These are phyloP conservation scores for Hyalella azteca DNA, from an alignment of 2,888 invertebrate genomes.

Conservation along the genomic window DNA sequence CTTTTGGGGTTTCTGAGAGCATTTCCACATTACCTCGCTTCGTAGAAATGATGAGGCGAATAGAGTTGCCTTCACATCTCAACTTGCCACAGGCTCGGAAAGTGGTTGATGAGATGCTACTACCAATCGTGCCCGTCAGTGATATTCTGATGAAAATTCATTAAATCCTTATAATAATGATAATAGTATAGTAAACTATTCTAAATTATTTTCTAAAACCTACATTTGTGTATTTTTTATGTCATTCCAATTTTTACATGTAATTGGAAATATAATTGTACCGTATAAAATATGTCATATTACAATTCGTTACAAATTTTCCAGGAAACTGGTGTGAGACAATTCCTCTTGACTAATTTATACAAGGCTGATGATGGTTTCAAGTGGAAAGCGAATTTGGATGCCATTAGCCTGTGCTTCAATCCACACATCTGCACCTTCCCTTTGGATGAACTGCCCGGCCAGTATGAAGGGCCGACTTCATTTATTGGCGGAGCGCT, in stretches of 20 bases:
- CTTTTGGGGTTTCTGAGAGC: constrained; percentile 61
- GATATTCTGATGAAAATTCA: neutral
- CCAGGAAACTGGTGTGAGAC: constrained; percentile 61
- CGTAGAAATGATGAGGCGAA: constrained; percentile 72
- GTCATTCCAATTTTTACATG: too few species aligned
- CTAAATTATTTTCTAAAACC: too few species aligned
- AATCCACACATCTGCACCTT: constrained; percentile 50
- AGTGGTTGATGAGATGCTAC: constrained; percentile 72
- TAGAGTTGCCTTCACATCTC: constrained; percentile 70
- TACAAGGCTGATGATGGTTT: constrained; percentile 70
- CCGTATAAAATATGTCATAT: too few species aligned
- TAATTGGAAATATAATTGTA: too few species aligned
- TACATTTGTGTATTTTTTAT: too few species aligned
- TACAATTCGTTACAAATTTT: too few species aligned
- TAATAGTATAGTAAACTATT: too few species aligned
- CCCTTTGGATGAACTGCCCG: constrained; percentile 34
- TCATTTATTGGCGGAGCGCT: constrained; percentile 48
- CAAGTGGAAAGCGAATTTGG: constrained; percentile 81
- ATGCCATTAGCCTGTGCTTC: constrained; percentile 51
- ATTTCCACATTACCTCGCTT: constrained; percentile 66
- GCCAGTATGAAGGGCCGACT: constrained; percentile 44
- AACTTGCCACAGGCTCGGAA: constrained; percentile 75
- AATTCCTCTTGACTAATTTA: constrained; percentile 87
- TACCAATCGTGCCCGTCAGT: constrained; percentile 65
- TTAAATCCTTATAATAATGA: too few species aligned